Evolutionary conservation across 2,797 vertebrate genomes (phyloP), one percentile per base, ranked within the genome.

Genomic region (Cercopithecus hamlyni): DNA sequence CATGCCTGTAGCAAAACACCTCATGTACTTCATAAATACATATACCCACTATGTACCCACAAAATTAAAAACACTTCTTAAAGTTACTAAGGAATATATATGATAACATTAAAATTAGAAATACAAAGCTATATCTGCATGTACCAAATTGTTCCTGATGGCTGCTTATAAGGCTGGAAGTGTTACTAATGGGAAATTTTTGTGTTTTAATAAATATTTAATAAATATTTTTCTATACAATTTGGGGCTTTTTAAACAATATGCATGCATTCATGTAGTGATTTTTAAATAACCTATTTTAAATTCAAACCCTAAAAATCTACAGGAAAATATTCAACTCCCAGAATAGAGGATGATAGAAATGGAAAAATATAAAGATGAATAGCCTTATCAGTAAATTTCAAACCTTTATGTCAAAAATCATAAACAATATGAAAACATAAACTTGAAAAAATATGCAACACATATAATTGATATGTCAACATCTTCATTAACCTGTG

Each of bases 101-200:
- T 27, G 81, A 82, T 91, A 88, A 88, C 41, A 94, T 79, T 85
- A 81, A 96, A 93, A 91, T 52, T 48, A 90, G 30, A 43, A 92
- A 72, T 88, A 76, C 17, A 58, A 58, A 72, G 73, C 8, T 33
- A 10, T 52, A 91, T 43, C 73, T 94, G 24, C 15, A 33, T 67
- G 58, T 79, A 48, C n/a, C 50, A 94, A 88, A 82, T 67, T 87
- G 12, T 50, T 72, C 4, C 55, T 39, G 26, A 24, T 52, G 20
- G 45, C 80, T 86, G 83, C 22, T 55, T 70, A 36, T 36, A 82
- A 93, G 36, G 13, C 57, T 50, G 7, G 2, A 92, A 82, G 12
- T 87, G 12, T 80, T 88, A 64, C 36, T 84, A 83, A 75, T 30
- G 70, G 41, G 10, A 12, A 93, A 75, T 48, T 88, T 88, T 86